Evolutionary conservation across 2,797 vertebrate species (phyloP), one percentile per base, ranked within the genome.

Genomic region (Mus minutoides): DNA sequence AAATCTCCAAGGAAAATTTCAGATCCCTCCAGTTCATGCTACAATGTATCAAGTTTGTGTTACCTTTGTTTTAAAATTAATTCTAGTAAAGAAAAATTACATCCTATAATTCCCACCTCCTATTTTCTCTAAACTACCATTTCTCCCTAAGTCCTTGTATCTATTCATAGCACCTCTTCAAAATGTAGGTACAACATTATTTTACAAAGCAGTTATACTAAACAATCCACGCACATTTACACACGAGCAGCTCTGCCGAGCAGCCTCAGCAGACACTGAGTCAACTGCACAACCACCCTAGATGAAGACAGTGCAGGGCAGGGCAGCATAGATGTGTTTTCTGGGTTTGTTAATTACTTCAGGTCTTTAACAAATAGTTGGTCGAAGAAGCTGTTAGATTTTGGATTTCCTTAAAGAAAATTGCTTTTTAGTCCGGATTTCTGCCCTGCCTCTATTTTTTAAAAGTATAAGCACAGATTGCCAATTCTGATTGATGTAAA

Each of bases 21-120:
- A 90, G n/a, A 80, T 67, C 82, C 31, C 29, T 92, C 60, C 54
- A 88, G 31, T 8, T 88, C 29, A 92, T 67, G 73, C 13, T 92
- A 88, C 54, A 46, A 94, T 56, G 80, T 52, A 76, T 11, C 43
- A 94, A 79, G n/a, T 58, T 87, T 95, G 95, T 37, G 88, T 58
- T 88, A 56, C 34, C 67, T 93, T 85, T 60, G 67, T 82, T 94
- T 96, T 96, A 97, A 96, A 64, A 3, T 83, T 31, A 77, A 92
- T 29, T 77, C 37, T 12, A 43, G 71, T 24, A 11, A 86, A 82
- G 56, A 31, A 95, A 95, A 96, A 95, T 10, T 0, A 12, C 34
- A 97, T 71, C 82, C 67, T 31, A 60, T 24, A 95, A 82, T 58
- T 93, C 29, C 17, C 40, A 88, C 21, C 49, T 84, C 60, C 34